These are phyloP conservation scores for Solen grandis DNA, from an alignment of 1,140 invertebrate species.

Conservation along the genomic window DNA sequence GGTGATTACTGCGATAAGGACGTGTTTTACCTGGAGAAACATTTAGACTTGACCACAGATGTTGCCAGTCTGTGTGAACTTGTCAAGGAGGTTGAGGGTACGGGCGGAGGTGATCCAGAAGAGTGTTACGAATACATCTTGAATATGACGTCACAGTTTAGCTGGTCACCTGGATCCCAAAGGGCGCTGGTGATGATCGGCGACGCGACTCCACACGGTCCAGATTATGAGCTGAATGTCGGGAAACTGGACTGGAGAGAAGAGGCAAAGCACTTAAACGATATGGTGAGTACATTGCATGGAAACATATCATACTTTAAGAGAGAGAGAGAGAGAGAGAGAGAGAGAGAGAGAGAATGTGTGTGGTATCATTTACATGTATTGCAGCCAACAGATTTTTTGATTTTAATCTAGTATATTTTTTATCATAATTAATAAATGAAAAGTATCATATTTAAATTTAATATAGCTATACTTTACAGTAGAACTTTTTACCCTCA, in stretches of 20 bases:
- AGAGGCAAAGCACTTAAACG: constrained; percentile 61
- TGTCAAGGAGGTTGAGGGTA: constrained; percentile 68
- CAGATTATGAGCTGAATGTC: constrained; percentile 65
- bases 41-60: constrained; percentile 68
- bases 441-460: too few species aligned
- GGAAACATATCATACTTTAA: too few species aligned
- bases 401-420: too few species aligned
- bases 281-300: too few species aligned
- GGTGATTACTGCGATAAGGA: constrained; percentile 76
- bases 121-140: constrained; percentile 78
- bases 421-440: too few species aligned
- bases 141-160: constrained; percentile 57
- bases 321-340: too few species aligned
- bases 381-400: too few species aligned
- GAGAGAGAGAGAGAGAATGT: too few species aligned
- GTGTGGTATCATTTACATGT: too few species aligned
- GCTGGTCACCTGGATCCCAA: constrained; percentile 70
- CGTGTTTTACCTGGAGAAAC: constrained; percentile 72
- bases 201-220: constrained; percentile 75
- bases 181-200: constrained; percentile 76
- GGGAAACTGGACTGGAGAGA: constrained; percentile 73
- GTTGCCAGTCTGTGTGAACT: constrained; percentile 68
- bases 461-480: too few species aligned
- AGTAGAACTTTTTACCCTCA: too few species aligned
- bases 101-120: constrained; percentile 69